Evolutionary conservation across 92 coral and sea anemone species (phyloP), one percentile per base, ranked within the genome.

Genomic region (Pocillopora meandrina): DNA sequence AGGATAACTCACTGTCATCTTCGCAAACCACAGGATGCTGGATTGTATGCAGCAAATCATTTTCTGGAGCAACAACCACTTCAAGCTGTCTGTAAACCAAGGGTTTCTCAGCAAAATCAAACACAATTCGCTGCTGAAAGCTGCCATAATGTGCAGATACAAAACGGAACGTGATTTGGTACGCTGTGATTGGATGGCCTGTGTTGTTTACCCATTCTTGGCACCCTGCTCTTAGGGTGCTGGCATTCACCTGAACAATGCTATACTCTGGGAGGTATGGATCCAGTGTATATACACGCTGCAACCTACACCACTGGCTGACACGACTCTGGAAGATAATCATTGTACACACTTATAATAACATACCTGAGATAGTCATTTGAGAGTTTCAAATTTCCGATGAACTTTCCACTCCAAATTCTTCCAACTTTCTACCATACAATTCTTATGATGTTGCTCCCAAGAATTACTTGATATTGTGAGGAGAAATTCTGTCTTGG

Each of bases 31-130:
- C 84, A 59, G 85, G 72, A 67, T 87, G 87, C 12, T 84, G 72
- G 47, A 96, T 72, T 59, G 89, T 88, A 14, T 83, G 86, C 10
- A 94, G 80, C 72, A 96, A 89, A 64, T 81, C 85, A 63, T 86
- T 87, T 81, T 96, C 98, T 1, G 98, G 98, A 18, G 98, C 98
- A 3, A 96, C 98, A 49, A 94, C 88, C 16, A 96, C 98, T 62
- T 94, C 98, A 75, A 96, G 91, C 79, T 85, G 67, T 19, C 98
- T 93, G 59, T 90, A 92, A 74, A 96, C 84, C 47, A 87, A 87
- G 19, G 96, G 96, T 35, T 67, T 71, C 61, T 74, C 87, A 23
- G 90, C 95, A 90, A 96, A 96, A 75, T 92, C 98, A 90, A 96
- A 96, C 61, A 96, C 92, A 52, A 96, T 84, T 11, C 95, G 77